Base-by-base conservation (phyloP, 2,888 invertebrate genomes). In the Leucophenga montana region DNA sequence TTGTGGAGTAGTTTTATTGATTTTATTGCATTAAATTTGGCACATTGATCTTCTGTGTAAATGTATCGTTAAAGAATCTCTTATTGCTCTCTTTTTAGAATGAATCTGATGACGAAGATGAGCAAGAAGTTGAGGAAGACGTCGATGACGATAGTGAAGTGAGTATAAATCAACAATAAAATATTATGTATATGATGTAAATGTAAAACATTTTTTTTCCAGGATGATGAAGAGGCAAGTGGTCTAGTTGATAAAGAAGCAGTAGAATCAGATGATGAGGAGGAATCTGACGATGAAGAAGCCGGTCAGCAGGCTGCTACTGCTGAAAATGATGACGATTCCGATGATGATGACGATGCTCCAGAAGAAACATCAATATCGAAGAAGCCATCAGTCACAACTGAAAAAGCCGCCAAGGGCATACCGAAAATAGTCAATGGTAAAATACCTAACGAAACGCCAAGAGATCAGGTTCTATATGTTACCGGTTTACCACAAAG, bases 301-400 rank as follows among this genome's bases (percentile, higher is more conserved):
- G 71, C 82, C 62, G 65, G 77, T 11, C 1, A 18, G 0, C 46
- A 13, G 44, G 44, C n/a, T 62, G 46, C 18, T 31, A 44, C 62
- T 6, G 18, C 18, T 18, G 70, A 75, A 1, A 48, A 70, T 9
- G 50, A 59, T 1, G 70, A 68, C 9, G 65, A 67, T 0, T 68
- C 57, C 0, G 72, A 62, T 1, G 77, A 76, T n/a, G 76, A 77
- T 8, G 81, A 70, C 6, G 85, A 81, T 3, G 74, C 68, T 13
- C 80, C 85, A n/a, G 46, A 6, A 4, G 85, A 85, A 33, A 74
- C 66, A 0, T 79, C 85, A 0, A 83, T 80, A 27, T 13, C 57
- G 70, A 73, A 27, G 27, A 27, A 27, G 27, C 27, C 27, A 27
- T 3, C 27, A 3, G 27, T n/a, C n/a, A 27, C 2, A 27, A 27